Evolutionary conservation across 2,113 vertebrate species (phyloP).

Genomic region (Microcebus tavaratra): DNA sequence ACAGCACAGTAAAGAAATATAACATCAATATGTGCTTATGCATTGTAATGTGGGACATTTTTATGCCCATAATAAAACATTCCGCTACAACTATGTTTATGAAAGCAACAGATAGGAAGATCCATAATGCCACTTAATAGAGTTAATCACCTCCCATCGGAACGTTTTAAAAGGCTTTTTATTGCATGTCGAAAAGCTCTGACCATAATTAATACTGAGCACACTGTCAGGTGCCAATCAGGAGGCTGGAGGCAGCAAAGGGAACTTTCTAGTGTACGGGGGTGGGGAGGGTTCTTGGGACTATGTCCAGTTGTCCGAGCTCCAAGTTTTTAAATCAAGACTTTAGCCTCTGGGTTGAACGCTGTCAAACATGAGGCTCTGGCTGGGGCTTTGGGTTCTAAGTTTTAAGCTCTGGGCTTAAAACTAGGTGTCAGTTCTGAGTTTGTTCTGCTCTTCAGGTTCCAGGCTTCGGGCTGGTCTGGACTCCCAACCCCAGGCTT

Average conservation of each 20-base stretch:
- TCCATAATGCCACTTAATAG: constrained; percentile 82
- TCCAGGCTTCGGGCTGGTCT: neutral
- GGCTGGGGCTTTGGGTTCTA: neutral
- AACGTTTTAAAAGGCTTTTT: constrained; percentile 81
- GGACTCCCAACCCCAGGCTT: neutral
- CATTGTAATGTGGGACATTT: constrained; percentile 84
- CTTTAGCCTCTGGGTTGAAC: neutral
- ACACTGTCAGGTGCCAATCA: constrained; percentile 75
- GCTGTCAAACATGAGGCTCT: neutral
- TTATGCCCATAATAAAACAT: constrained; percentile 85
- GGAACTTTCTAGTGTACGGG: neutral
- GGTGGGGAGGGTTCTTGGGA: neutral
- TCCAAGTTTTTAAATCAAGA: neutral
- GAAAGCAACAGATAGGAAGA: constrained; percentile 82
- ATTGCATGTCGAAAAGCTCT: constrained; percentile 73
- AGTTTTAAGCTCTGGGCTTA: neutral
- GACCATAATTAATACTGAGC: constrained; percentile 76
- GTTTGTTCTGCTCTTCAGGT: neutral
- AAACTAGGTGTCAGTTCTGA: neutral
- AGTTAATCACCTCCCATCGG: constrained; percentile 82
- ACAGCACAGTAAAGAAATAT: constrained; percentile 81
- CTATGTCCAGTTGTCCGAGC: neutral
- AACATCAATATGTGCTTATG: constrained; percentile 85
- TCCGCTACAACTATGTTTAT: constrained; percentile 81
- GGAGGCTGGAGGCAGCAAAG: neutral